Conservation (phyloP, 2,113 vertebrate genomes). For the Coptodon rendalli region DNA sequence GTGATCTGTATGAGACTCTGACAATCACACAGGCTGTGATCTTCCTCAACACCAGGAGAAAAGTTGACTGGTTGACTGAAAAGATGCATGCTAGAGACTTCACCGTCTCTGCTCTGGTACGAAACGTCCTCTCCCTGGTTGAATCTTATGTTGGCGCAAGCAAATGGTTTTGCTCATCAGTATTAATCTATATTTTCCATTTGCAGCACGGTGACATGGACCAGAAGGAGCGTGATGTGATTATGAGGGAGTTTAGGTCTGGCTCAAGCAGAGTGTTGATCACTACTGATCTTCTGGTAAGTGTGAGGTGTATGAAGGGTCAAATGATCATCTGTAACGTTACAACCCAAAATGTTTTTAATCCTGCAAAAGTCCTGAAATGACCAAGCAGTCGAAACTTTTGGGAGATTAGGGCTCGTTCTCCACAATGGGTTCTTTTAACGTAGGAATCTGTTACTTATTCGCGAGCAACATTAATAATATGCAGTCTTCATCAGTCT, state of each 20-base stretch:
- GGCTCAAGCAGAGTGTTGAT: constrained; percentile 95
- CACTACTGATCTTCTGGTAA: constrained; percentile 96
- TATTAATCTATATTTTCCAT: not conserved
- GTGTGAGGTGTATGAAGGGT: not conserved
- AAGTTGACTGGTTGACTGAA: constrained; percentile 98
- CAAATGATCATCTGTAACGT: not conserved
- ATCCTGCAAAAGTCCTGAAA: constrained; percentile 23
- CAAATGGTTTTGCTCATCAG: not conserved
- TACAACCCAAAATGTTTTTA: constrained; percentile 6
- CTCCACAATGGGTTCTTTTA: constrained; percentile 78
- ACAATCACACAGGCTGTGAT: constrained; percentile 99
- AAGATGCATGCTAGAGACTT: constrained; percentile 98
- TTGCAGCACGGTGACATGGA: constrained; percentile 97
- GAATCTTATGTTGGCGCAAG: not conserved
- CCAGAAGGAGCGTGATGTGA: constrained; percentile 97
- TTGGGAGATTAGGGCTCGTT: constrained; percentile 78
- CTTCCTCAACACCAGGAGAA: constrained; percentile 97
- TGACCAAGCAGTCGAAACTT: constrained; percentile 71
- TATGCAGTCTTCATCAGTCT: not conserved
- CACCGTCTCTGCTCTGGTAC: constrained; percentile 95
- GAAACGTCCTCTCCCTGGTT: not conserved
- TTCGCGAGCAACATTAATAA: constrained; percentile 67
- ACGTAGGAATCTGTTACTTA: constrained; percentile 78
- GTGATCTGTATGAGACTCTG: constrained; percentile 94
- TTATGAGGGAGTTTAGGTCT: constrained; percentile 96